phyloP scores from a whole-genome alignment of 2,797 vertebrate species.

The Sebastes minor region DNA sequence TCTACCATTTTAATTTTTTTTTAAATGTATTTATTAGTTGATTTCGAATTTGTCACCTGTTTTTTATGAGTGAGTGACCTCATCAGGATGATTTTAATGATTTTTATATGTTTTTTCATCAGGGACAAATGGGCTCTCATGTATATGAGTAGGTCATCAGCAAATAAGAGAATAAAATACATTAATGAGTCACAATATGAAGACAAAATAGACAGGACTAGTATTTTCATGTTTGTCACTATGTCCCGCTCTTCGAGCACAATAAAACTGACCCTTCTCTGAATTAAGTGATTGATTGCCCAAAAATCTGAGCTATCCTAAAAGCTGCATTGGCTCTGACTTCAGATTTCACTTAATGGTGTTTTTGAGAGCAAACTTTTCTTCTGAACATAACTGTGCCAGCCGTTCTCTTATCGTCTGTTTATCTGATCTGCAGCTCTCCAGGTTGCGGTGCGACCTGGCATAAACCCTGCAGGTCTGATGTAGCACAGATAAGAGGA shows the following conservation, averaged over 20 bases:
- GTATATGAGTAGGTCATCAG: background rate
- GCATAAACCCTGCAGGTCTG: background rate
- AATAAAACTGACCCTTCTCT: background rate
- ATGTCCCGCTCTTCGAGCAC: background rate
- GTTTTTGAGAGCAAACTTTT: background rate
- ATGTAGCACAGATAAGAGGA: constrained; percentile 23
- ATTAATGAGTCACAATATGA: background rate
- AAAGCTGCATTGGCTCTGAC: background rate
- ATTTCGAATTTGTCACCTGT: background rate
- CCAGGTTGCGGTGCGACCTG: background rate
- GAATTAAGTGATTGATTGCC: background rate
- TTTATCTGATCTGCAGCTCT: constrained; percentile 12
- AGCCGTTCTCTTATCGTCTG: background rate
- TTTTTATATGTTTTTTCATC: background rate
- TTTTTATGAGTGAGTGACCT: background rate
- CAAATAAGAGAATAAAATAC: background rate
- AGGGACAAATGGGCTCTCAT: background rate
- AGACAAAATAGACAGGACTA: background rate
- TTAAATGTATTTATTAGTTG: background rate
- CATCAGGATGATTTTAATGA: background rate
- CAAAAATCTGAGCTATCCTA: background rate
- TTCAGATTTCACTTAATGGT: background rate
- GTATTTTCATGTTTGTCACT: background rate
- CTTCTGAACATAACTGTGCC: background rate
- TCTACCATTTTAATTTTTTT: background rate